Conservation (phyloP, 2,797 vertebrate species). For the Pantherophis vulpinus region DNA sequence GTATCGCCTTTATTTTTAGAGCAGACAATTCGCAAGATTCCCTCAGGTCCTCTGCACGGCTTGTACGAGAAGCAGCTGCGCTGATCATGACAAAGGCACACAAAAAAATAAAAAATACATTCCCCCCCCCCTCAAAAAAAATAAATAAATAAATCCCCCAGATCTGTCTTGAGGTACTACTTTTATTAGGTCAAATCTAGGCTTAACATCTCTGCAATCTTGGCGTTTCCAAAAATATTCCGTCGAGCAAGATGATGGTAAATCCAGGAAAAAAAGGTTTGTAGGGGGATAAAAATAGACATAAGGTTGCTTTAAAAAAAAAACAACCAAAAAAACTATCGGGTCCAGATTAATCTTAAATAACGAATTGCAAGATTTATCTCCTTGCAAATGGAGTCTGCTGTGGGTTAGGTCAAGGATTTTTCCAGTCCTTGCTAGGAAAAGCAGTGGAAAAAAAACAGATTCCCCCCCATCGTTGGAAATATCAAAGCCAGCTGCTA, state of each 20-base stretch:
- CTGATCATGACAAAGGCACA: background rate
- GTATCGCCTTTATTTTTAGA: constrained; percentile 25
- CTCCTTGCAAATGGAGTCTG: background rate
- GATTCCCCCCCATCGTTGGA: background rate
- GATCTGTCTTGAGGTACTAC: background rate
- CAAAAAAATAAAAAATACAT: background rate
- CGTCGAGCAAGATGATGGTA: background rate
- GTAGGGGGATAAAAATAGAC: background rate
- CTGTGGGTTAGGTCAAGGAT: background rate
- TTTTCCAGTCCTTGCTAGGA: background rate
- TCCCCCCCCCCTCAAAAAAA: background rate
- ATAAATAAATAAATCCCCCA: background rate
- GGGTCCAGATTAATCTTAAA: background rate
- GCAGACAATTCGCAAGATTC: background rate
- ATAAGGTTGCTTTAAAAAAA: background rate
- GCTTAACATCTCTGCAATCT: background rate
- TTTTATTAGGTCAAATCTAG: background rate
- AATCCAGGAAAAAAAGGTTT: background rate
- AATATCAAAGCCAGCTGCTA: background rate
- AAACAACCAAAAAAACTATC: no score
- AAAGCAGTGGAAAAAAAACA: background rate
- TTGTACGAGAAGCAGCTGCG: background rate
- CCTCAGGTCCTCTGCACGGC: background rate
- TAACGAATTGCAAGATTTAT: background rate
- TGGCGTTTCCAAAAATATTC: background rate